Evolutionary conservation across 2,888 invertebrate species (phyloP), one percentile per base, ranked within the genome.

Genomic region (Icerya purchasi): DNA sequence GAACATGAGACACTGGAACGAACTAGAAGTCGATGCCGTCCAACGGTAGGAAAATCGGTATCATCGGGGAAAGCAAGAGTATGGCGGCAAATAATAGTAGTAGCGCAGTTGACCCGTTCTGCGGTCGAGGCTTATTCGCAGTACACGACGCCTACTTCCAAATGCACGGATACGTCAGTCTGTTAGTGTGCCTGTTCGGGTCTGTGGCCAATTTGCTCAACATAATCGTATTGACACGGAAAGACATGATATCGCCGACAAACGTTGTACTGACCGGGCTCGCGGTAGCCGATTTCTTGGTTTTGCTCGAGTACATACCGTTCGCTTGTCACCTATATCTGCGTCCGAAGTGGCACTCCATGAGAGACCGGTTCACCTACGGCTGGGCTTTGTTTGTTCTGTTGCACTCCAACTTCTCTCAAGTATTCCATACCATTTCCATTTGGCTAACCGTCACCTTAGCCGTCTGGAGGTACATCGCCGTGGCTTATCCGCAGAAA

Each of bases 231-330:
- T 76, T 94, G 58, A 86, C 91, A 8, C 80, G 89, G 18, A 82
- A 84, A 25, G 89, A 92, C 71, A 93, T 94, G 91, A 76, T 79
- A 63, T 88, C 89, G 61, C 84, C 93, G 2, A 93, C 91, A 24
- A 94, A 94, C 73, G 82, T 86, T 57, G 90, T 94, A 61, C 79
- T 94, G 51, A 90, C 90, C 0, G 88, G 86, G 3, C 76, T 90
- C 25, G 94, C 94, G 0, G 82, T 92, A 8, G 89, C 93, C 19
- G 94, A 94, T 70, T 78, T 94, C 36, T 77, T 91, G n/a, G 92
- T 93, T 19, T 93, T 94, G 84, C 76, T 93, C 67, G 90, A 90
- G 67, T 94, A 93, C 72, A 85, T 94, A 64, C 92, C 93, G 0
- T 92, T 86, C 70, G 83, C 86, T 1, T 78, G 85, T 58, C 86